Evolutionary conservation across 2,888 invertebrate species (phyloP).

Genomic region (Therioaphis trifolii): DNA sequence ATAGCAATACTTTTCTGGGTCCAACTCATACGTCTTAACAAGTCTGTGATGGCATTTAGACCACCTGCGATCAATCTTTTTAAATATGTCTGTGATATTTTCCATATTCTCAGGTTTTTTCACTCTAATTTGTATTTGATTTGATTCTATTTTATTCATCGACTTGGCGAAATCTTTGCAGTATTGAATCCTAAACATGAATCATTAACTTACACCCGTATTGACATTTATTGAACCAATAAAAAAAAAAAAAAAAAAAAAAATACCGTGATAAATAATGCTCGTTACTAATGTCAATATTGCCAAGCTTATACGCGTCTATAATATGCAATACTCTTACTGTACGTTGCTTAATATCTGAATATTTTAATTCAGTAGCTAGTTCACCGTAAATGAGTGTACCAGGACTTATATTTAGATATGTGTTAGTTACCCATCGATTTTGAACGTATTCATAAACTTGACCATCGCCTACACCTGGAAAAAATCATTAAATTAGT

Average conservation of each 20-base stretch:
- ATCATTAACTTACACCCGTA: slow-evolving; percentile 59
- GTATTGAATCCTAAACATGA: slow-evolving; percentile 44
- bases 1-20: slow-evolving; percentile 71
- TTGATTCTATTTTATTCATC: slow-evolving; percentile 57
- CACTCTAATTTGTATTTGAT: slow-evolving; percentile 72
- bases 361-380: slow-evolving; percentile 76
- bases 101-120: slow-evolving; percentile 74
- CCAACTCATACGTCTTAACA: slow-evolving; percentile 66
- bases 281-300: slow-evolving; percentile 73
- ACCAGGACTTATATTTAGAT: slow-evolving; percentile 73
- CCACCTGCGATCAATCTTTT: slow-evolving; percentile 57
- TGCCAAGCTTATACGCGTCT: slow-evolving; percentile 81
- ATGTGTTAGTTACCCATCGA: slow-evolving; percentile 71
- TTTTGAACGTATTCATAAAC: slow-evolving; percentile 65
- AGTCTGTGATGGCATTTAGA: slow-evolving; percentile 36
- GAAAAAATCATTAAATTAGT: too few relatives aligned
- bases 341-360: slow-evolving; percentile 73
- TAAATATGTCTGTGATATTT: slow-evolving; percentile 70
- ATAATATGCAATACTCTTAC: slow-evolving; percentile 79
- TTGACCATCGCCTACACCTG: slow-evolving; percentile 68
- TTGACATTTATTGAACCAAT: slow-evolving; percentile 44
- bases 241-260: too few relatives aligned
- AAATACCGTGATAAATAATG: slow-evolving; percentile 76
- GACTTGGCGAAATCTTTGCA: slow-evolving; percentile 62
- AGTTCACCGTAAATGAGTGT: slow-evolving; percentile 82